A percentile compares a stretch with the other conserved stretches of the same genome.
phyloP scores from a whole-genome alignment of 2,888 invertebrate genomes.

The Microdon myrmicae region DNA sequence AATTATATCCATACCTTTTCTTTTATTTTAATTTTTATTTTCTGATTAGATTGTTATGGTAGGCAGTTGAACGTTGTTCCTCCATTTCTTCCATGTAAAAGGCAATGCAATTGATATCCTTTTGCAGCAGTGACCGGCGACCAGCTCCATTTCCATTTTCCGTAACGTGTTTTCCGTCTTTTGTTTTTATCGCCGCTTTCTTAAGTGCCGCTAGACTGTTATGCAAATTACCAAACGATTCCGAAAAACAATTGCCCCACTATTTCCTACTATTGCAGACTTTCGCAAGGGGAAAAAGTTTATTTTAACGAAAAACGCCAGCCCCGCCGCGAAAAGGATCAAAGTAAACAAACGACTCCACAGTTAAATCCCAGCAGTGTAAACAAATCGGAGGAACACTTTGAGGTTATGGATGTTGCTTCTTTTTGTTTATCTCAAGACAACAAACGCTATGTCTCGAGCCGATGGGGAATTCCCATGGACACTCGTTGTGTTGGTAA shows the following conservation, averaged over 20 bases:
- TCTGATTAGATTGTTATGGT: too few relatives aligned
- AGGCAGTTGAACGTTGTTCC: too few relatives aligned
- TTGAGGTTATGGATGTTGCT: conserved; percentile 35
- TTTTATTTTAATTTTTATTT: too few relatives aligned
- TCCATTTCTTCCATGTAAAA: too few relatives aligned
- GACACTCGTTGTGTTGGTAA: conserved; percentile 37
- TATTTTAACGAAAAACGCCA: conserved; percentile 26
- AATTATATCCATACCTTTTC: too few relatives aligned
- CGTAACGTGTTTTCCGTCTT: conserved; percentile 4
- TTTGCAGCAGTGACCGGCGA: conserved; percentile 21
- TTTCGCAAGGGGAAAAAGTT: conserved; percentile 17
- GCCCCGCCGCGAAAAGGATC: conserved; percentile 21
- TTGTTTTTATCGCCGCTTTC: conserved; percentile 9
- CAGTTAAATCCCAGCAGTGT: conserved; percentile 20
- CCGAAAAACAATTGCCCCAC: too few relatives aligned
- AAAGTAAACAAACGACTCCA: conserved; percentile 39
- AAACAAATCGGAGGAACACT: conserved; percentile 35
- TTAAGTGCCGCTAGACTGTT: conserved; percentile 17
- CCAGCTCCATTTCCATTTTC: neutral
- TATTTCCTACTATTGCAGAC: too few relatives aligned
- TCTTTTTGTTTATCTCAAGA: conserved; percentile 38
- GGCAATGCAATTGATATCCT: neutral
- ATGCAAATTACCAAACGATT: conserved; percentile 36
- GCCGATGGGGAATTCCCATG: conserved; percentile 40
- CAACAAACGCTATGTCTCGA: conserved; percentile 39